phyloP scores from a whole-genome alignment of 2,888 invertebrate species.

The Stictocephala bisonia region DNA sequence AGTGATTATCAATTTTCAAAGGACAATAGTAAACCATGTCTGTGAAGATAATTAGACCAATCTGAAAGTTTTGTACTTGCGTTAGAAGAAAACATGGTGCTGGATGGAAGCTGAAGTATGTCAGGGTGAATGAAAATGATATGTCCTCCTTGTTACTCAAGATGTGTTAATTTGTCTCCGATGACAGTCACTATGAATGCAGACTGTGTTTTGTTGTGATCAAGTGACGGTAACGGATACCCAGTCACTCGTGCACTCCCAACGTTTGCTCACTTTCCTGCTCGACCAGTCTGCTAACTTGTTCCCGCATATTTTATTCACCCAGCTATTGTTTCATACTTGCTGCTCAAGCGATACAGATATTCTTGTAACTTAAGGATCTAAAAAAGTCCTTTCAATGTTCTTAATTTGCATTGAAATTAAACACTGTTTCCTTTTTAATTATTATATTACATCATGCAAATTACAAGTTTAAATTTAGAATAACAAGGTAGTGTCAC shows the following conservation, averaged over 20 bases:
- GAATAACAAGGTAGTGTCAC: too few relatives aligned
- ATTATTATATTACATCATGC: too few relatives aligned
- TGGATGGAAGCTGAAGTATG: constrained; percentile 27
- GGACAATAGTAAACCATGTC: too few relatives aligned
- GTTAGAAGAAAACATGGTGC: too few relatives aligned
- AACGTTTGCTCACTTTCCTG: constrained; percentile 38
- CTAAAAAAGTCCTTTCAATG: too few relatives aligned
- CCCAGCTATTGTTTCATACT: constrained; percentile 6
- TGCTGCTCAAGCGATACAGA: constrained; percentile 3
- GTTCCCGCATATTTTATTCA: constrained; percentile 29
- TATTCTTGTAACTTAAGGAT: too few relatives aligned
- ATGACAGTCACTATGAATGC: constrained; percentile 8
- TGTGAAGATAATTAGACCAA: too few relatives aligned
- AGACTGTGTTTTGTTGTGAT: constrained; percentile 39
- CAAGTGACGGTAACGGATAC: constrained; percentile 37
- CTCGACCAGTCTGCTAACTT: constrained; percentile 43
- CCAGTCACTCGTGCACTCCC: neutral
- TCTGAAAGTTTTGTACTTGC: too few relatives aligned
- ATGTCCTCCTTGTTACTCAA: constrained; percentile 5
- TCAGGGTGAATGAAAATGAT: constrained; percentile 22
- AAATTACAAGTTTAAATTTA: too few relatives aligned
- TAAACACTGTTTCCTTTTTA: too few relatives aligned
- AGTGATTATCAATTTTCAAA: too few relatives aligned
- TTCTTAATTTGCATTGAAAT: too few relatives aligned
- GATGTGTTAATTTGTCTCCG: constrained; percentile 19